Conservation (phyloP, 2,797 vertebrate genomes). For the Salarias fasciatus region DNA sequence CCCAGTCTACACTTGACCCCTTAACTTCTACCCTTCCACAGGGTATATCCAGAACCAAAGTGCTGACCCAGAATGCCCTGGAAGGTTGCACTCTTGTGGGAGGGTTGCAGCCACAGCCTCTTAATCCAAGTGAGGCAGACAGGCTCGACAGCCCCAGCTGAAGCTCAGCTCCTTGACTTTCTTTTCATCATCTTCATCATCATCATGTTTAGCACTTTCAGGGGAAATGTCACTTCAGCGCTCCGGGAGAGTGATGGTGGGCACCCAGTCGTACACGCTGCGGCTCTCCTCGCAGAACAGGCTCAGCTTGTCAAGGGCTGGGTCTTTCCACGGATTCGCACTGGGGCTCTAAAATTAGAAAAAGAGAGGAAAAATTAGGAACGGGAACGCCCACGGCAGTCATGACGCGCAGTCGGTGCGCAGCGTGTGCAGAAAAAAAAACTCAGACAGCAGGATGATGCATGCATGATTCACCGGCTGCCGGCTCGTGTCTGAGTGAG, state of each 20-base stretch:
- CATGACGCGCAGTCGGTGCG: too few species aligned
- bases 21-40: conserved; percentile 47
- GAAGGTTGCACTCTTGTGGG: conserved; percentile 45
- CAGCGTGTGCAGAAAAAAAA: conserved; percentile 21
- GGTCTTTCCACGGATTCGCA: conserved; percentile 92
- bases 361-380: too few species aligned
- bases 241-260: conserved; percentile 91
- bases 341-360: conserved; percentile 85
- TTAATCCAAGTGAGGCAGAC: conserved; percentile 81
- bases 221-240: conserved; percentile 75
- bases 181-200: conserved; percentile 65
- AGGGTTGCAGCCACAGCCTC: conserved; percentile 61
- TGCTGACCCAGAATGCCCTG: conserved; percentile 69
- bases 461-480: conserved; percentile 56
- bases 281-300: conserved; percentile 94
- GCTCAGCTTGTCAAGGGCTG: conserved; percentile 89
- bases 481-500: conserved; percentile 19
- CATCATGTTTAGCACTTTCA: conserved; percentile 53
- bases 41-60: conserved; percentile 71
- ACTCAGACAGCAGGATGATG: conserved; percentile 42
- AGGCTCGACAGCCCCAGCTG: conserved; percentile 78
- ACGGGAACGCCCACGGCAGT: too few species aligned
- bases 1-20: conserved; percentile 65
- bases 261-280: conserved; percentile 94
- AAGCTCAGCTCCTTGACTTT: conserved; percentile 75